Evolutionary conservation across 1,140 invertebrate species (phyloP).

Genomic region (Cryptotermes secundus): DNA sequence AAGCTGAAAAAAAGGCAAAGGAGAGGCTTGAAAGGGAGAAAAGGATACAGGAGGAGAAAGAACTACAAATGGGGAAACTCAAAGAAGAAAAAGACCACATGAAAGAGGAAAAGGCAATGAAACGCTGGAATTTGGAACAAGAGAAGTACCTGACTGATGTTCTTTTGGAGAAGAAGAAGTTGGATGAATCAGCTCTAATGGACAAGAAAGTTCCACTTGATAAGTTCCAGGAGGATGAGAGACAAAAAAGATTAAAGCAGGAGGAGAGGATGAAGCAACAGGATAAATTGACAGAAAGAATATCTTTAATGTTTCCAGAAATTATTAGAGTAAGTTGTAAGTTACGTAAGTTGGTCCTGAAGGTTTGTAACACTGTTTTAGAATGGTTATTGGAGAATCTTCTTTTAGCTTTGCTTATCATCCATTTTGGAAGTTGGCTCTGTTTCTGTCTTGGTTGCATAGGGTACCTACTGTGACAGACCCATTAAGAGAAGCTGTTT

Average conservation of each 20-base stretch:
- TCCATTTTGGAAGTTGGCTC: background rate
- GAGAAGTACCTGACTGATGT: slow-evolving; percentile 50
- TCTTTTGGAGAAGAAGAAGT: slow-evolving; percentile 50
- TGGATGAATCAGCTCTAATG: slow-evolving; percentile 50
- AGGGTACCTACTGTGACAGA: background rate
- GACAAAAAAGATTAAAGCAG: slow-evolving; percentile 45
- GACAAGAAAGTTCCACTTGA: slow-evolving; percentile 48
- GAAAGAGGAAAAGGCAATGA: slow-evolving; percentile 44
- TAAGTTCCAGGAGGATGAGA: slow-evolving; percentile 47
- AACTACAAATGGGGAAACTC: slow-evolving; percentile 25
- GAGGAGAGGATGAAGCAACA: background rate
- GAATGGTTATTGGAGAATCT: background rate
- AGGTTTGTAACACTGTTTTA: background rate
- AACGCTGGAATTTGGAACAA: slow-evolving; percentile 48
- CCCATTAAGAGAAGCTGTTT: no score
- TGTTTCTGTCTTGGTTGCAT: background rate
- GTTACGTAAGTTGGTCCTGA: background rate
- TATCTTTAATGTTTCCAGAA: background rate
- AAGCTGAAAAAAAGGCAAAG: background rate
- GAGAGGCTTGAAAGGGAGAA: slow-evolving; percentile 33
- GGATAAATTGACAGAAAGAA: background rate
- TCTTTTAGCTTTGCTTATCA: background rate
- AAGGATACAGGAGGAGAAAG: slow-evolving; percentile 42
- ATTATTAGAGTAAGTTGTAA: background rate
- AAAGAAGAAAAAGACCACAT: background rate